A percentile compares a stretch with the other conserved stretches of the same genome.
These are phyloP conservation scores for Trichomalopsis sarcophagae DNA, from an alignment of 1,140 invertebrate genomes.

Conservation along the genomic window DNA sequence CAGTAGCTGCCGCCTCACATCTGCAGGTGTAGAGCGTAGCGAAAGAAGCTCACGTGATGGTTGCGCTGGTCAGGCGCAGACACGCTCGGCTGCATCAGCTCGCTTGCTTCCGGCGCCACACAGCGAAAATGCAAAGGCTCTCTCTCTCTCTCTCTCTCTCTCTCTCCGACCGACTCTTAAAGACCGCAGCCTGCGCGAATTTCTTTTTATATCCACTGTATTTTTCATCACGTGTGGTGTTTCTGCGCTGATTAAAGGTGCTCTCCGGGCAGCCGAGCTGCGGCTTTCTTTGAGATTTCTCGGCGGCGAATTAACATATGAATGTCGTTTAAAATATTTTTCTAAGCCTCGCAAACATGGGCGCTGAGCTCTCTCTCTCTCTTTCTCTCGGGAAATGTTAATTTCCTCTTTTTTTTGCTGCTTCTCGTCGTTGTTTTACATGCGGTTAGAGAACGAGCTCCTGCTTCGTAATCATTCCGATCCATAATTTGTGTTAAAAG, in stretches of 20 bases:
- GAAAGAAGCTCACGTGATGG: slow-evolving; percentile 55
- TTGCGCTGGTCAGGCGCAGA: slow-evolving; percentile 72
- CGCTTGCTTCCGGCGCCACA: slow-evolving; percentile 66
- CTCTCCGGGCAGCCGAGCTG: slow-evolving; percentile 15
- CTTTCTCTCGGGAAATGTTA: background rate
- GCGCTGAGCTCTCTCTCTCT: too few relatives aligned
- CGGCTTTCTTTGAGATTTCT: slow-evolving; percentile 33
- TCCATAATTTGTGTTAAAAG: too few relatives aligned
- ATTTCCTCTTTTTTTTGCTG: background rate
- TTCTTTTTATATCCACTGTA: background rate
- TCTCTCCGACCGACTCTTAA: slow-evolving; percentile 17
- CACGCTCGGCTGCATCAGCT: slow-evolving; percentile 66
- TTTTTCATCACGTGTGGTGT: slow-evolving; percentile 44
- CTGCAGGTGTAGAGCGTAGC: background rate
- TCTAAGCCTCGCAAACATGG: background rate
- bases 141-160: background rate
- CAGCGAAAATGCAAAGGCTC: slow-evolving; percentile 18
- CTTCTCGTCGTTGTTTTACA: background rate
- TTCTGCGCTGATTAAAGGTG: slow-evolving; percentile 43
- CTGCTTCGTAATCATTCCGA: background rate
- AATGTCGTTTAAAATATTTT: slow-evolving; percentile 35
- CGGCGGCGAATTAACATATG: slow-evolving; percentile 19
- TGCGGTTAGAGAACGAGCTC: background rate
- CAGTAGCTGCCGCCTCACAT: background rate
- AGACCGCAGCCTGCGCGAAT: slow-evolving; percentile 49